Conservation (phyloP, 2,113 vertebrate genomes). For the Edolisoma coerulescens region DNA sequence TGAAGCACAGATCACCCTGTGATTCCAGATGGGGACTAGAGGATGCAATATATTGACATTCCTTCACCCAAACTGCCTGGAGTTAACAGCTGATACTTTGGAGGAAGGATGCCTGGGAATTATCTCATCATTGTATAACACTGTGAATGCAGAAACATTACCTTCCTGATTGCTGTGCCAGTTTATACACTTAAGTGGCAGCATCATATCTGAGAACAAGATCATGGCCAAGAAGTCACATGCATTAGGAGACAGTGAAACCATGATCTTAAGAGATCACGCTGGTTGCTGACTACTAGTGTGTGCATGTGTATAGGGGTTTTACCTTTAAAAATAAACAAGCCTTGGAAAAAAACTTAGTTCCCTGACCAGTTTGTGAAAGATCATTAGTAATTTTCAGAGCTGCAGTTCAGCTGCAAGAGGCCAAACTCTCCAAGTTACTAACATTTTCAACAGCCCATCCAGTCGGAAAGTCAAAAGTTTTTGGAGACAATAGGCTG, state of each 20-base stretch:
- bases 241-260: neutral
- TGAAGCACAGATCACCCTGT: neutral
- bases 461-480: neutral
- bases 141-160: neutral
- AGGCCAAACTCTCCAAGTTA: neutral
- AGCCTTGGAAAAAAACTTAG: neutral
- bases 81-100: neutral
- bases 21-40: neutral
- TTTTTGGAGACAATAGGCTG: neutral
- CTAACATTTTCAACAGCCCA: neutral
- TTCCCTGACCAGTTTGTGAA: neutral
- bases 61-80: neutral
- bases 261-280: neutral
- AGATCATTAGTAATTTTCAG: neutral
- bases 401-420: neutral
- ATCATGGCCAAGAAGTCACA: neutral
- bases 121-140: neutral
- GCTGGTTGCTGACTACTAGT: neutral
- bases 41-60: neutral
- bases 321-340: neutral
- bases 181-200: neutral
- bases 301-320: neutral
- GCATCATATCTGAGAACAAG: neutral
- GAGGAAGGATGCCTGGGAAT: neutral
- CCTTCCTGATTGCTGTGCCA: neutral